phyloP scores from a whole-genome alignment of 2,797 vertebrate genomes.

The Thamnophis elegans region DNA sequence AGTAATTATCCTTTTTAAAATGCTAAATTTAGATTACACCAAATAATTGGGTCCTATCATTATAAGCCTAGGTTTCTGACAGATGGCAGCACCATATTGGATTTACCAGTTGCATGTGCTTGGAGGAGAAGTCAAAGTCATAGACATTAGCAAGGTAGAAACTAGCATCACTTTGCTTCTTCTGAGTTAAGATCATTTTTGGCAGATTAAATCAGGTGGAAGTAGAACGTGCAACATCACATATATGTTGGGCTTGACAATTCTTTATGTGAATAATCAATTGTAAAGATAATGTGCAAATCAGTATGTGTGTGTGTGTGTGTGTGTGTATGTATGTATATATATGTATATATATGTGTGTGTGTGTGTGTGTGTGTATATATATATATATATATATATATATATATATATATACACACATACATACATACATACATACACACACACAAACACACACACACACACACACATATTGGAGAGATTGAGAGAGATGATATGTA shows the following conservation, averaged over 20 bases:
- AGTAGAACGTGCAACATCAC: not conserved
- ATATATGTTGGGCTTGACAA: not conserved
- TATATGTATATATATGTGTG: no score
- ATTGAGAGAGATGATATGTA: not conserved
- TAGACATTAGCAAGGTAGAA: not conserved
- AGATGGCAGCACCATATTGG: not conserved
- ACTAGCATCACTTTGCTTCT: not conserved
- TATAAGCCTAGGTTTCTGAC: not conserved
- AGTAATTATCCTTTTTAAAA: not conserved
- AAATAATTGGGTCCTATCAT: not conserved
- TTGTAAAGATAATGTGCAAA: not conserved
- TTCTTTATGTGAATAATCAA: not conserved
- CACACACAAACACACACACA: no score
- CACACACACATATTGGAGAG: not conserved
- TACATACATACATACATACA: no score
- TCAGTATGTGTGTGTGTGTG: not conserved
- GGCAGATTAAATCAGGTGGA: not conserved
- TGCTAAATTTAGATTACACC: not conserved
- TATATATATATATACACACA: no score
- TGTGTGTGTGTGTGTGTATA: no score
- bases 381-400: no score
- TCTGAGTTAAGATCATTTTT: not conserved
- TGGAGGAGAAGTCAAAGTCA: not conserved
- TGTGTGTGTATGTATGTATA: no score
- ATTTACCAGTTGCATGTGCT: not conserved